Percentiles rank a stretch among this genome's conserved stretches.
These are phyloP conservation scores for Bellardia pandia DNA, from an alignment of 2,888 invertebrate species.

Conservation along the genomic window DNA sequence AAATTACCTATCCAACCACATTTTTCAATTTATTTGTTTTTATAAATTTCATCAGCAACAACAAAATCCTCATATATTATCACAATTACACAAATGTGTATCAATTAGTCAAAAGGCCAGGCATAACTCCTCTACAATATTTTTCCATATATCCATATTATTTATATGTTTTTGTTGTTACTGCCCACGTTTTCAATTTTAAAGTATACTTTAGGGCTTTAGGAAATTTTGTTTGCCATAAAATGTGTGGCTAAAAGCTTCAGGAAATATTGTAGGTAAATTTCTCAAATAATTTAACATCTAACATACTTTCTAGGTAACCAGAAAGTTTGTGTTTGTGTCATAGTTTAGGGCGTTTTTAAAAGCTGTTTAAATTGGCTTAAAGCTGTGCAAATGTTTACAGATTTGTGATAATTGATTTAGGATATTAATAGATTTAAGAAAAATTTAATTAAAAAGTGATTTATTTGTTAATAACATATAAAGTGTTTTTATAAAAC, in stretches of 20 bases:
- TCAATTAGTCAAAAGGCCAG: background rate
- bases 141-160: background rate
- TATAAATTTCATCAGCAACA: background rate
- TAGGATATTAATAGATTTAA: background rate
- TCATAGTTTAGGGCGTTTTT: background rate
- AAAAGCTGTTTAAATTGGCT: background rate
- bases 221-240: background rate
- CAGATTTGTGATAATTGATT: background rate
- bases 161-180: background rate
- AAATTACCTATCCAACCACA: background rate
- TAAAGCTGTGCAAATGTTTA: background rate
- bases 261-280: background rate
- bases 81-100: conserved; percentile 1
- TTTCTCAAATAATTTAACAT: background rate
- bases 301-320: background rate
- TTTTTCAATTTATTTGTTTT: background rate
- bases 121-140: no score
- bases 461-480: background rate
- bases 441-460: background rate
- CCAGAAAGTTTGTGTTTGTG: background rate
- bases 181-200: conserved; percentile 3
- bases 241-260: no score
- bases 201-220: conserved; percentile 15
- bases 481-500: no score
- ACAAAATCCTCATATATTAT: background rate